A percentile compares a stretch with the other conserved stretches of the same genome.
phyloP scores from a whole-genome alignment of 2,113 vertebrate species.

The Anguilla japonica region DNA sequence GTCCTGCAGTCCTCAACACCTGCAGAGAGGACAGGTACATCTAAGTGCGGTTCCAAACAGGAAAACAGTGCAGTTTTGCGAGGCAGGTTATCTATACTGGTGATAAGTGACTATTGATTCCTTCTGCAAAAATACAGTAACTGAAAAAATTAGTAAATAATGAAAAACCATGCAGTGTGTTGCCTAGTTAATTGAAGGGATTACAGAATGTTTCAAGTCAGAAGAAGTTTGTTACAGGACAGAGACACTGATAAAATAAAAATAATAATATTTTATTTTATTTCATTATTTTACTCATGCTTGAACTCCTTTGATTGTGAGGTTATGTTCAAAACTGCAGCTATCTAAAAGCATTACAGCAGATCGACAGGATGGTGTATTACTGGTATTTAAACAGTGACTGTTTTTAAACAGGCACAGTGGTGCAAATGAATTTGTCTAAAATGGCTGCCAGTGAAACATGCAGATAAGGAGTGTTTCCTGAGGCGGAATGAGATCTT shows the following conservation, averaged over 20 bases:
- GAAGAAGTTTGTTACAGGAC: too few relatives aligned
- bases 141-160: too few relatives aligned
- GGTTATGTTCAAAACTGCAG: neutral
- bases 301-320: neutral
- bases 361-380: neutral
- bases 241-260: too few relatives aligned
- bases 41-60: neutral
- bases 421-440: neutral
- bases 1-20: constrained; percentile 91
- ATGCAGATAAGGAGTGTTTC: neutral
- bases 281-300: too few relatives aligned
- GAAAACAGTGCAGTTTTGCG: too few relatives aligned
- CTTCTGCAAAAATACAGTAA: too few relatives aligned
- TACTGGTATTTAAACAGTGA: neutral
- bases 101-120: too few relatives aligned
- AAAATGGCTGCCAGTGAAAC: neutral
- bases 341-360: neutral
- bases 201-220: too few relatives aligned
- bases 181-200: too few relatives aligned
- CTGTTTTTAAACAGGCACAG: neutral
- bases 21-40: constrained; percentile 45
- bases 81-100: too few relatives aligned
- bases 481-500: neutral
- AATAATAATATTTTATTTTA: too few relatives aligned
- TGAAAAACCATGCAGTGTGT: too few relatives aligned